phyloP scores from a whole-genome alignment of 2,797 vertebrate genomes.

The Scyliorhinus canicula region DNA sequence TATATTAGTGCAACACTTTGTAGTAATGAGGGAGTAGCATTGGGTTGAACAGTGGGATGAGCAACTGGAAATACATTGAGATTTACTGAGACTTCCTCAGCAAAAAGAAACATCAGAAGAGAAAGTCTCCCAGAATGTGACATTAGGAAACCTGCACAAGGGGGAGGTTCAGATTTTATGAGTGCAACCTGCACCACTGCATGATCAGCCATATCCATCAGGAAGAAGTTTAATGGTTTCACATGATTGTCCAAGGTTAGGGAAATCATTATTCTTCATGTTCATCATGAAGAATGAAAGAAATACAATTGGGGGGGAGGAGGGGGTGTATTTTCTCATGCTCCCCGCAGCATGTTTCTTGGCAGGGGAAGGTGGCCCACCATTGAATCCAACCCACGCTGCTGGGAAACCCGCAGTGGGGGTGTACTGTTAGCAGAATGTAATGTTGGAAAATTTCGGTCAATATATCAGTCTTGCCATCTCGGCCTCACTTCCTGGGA shows the following conservation, averaged over 20 bases:
- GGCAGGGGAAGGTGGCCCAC: no score
- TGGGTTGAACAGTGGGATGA: not conserved
- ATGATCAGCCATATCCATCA: no score
- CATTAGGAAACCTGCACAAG: not conserved
- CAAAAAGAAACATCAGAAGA: not conserved
- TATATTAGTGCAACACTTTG: not conserved
- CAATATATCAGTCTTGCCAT: not conserved
- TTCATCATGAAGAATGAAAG: not conserved
- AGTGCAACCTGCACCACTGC: not conserved
- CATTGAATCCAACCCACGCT: no score
- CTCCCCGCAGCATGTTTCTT: no score
- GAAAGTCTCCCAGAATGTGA: not conserved
- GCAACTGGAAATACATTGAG: not conserved
- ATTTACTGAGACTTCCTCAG: not conserved
- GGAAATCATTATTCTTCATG: not conserved
- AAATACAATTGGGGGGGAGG: no score
- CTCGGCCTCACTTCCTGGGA: not conserved
- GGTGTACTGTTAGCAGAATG: no score
- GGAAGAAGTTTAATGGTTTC: not conserved
- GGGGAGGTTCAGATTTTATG: not conserved
- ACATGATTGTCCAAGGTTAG: not conserved
- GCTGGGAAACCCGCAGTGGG: no score
- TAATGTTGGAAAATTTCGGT: no score
- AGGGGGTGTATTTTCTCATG: no score
- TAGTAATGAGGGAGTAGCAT: not conserved